Evolutionary conservation across 2,113 vertebrate genomes (phyloP), one percentile per base, ranked within the genome.

Genomic region (Melanerpes aurifrons): DNA sequence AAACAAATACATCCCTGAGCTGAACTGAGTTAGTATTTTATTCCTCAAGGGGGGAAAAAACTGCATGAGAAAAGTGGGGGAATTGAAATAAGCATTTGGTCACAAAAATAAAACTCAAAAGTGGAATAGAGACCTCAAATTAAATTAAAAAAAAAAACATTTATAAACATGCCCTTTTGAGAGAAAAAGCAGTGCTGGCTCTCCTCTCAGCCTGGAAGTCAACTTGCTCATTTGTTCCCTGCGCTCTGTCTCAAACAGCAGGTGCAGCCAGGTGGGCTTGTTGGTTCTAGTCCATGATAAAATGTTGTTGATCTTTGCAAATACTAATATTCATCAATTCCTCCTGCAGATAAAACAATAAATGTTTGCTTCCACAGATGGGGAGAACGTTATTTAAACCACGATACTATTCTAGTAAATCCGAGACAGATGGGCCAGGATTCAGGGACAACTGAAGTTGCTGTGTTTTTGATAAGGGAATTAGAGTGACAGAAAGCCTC

Each of bases 361-460:
- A 94, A 87, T 58, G 64, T 37, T 71, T 76, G 58, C 67, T 93
- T 79, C 92, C 74, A 68, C 76, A 94, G 80, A 87, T 7, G 86
- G 76, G 94, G 71, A 66, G n/a, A 10, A 63, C 5, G 5, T 87
- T 89, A 96, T 80, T 96, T 95, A 96, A 96, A 95, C 72, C 71
- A 18, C 2, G 57, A 66, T 64, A 78, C 86, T 94, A 48, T 77
- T 94, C 84, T 28, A 71, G 90, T 73, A 94, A 95, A 95, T 80
- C 72, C 31, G 5, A 91, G 74, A 69, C 54, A 96, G 95, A 95
- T 58, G 87, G 88, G 68, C 64, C 96, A 89, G 92, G 85, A 86
- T 89, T 90, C 9, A 0, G 90, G 66, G 48, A 94, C 78, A 87
- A 96, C 43, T 86, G 90, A 56, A 95, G 87, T 95, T 89, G 83